Conservation (phyloP, 1,140 invertebrate species). For the Caenorhabditis brenneri region DNA sequence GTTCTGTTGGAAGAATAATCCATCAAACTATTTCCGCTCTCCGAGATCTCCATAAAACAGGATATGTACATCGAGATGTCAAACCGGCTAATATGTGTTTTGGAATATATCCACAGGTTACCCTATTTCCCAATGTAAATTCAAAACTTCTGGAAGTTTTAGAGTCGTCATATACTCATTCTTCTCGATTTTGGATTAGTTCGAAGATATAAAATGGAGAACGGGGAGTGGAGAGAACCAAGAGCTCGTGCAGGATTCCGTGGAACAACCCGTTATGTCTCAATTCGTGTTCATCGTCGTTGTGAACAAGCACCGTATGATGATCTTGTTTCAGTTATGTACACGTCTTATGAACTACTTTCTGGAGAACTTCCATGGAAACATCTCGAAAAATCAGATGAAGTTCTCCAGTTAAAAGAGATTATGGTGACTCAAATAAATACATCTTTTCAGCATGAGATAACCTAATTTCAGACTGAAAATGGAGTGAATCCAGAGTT, state of each 20-base stretch:
- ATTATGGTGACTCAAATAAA: background rate
- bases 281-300: constrained; percentile 98
- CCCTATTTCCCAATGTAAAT: constrained; percentile 7
- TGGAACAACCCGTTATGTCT: constrained; percentile 95
- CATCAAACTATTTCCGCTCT: constrained; percentile 82
- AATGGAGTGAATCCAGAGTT: constrained; percentile 14
- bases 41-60: constrained; percentile 94
- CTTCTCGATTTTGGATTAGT: constrained; percentile 97
- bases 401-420: constrained; percentile 51
- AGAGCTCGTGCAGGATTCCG: constrained; percentile 92
- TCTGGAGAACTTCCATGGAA: constrained; percentile 94
- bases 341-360: constrained; percentile 77
- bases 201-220: constrained; percentile 85
- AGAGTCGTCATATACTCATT: constrained; percentile 58
- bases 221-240: constrained; percentile 89
- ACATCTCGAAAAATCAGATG: constrained; percentile 47
- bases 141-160: background rate
- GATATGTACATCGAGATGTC: constrained; percentile 96
- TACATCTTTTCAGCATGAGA: background rate
- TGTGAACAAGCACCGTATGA: constrained; percentile 77
- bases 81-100: constrained; percentile 77
- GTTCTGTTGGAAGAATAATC: constrained; percentile 90
- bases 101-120: constrained; percentile 48
- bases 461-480: constrained; percentile 15
- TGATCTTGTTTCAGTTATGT: constrained; percentile 93